Conservation (phyloP, 2,888 invertebrate genomes). For the Pristionchus mayeri region DNA sequence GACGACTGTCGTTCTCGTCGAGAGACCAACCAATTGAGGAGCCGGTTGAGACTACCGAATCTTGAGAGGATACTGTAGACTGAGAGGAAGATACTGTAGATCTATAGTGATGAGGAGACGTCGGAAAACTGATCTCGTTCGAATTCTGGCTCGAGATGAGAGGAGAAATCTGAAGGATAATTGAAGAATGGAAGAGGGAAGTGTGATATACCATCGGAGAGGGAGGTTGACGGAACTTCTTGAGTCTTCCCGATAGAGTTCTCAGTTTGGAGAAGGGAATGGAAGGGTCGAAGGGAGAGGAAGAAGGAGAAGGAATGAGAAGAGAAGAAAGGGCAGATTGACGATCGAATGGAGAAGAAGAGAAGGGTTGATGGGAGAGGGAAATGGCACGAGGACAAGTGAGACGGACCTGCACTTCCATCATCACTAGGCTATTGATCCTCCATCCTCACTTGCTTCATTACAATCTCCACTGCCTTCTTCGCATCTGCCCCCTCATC, state of each 20-base stretch:
- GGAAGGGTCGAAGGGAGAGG: constrained; percentile 15
- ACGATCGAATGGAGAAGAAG: constrained; percentile 29
- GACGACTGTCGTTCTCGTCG: constrained; percentile 11
- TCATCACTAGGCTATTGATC: neutral
- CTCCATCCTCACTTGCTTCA: constrained; percentile 35
- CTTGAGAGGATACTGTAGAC: constrained; percentile 36
- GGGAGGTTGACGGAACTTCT: neutral
- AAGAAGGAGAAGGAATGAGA: constrained; percentile 22
- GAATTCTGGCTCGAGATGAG: constrained; percentile 28
- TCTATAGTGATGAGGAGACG: constrained; percentile 2
- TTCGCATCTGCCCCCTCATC: constrained; percentile 21
- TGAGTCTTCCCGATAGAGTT: constrained; percentile 29
- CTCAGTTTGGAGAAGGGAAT: constrained; percentile 12
- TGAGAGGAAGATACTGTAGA: constrained; percentile 21
- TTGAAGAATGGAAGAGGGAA: neutral
- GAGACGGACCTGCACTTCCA: constrained; percentile 11
- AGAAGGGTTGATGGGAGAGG: neutral
- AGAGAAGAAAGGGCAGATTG: constrained; percentile 22
- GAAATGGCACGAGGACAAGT: constrained; percentile 22
- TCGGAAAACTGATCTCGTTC: constrained; percentile 21
- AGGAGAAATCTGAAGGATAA: neutral
- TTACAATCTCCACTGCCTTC: constrained; percentile 13
- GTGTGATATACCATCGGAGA: neutral
- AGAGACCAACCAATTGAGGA: constrained; percentile 25
- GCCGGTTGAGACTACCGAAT: neutral